Evolutionary conservation across 2,888 invertebrate species (phyloP).

Genomic region (Hyalella azteca): DNA sequence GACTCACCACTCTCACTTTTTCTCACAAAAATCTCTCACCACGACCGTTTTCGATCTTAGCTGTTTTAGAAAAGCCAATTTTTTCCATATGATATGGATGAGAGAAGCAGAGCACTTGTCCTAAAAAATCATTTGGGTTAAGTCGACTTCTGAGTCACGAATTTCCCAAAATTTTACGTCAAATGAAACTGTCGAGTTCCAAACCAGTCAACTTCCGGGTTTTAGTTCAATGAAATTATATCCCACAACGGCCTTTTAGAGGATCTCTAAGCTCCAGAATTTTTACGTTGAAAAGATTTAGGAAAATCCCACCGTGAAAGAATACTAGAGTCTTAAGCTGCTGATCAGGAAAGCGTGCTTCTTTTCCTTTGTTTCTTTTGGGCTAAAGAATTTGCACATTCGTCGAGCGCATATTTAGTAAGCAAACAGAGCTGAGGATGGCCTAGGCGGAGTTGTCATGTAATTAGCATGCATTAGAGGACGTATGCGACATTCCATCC

Average conservation of each 20-base stretch:
- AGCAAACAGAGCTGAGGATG: neutral
- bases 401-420: conserved; percentile 6
- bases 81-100: no score
- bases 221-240: neutral
- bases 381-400: neutral
- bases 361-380: conserved; percentile 26
- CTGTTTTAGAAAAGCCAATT: no score
- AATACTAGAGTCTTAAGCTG: conserved; percentile 30
- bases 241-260: no score
- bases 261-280: neutral
- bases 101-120: no score
- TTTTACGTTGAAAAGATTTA: neutral
- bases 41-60: no score
- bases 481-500: neutral
- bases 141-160: neutral
- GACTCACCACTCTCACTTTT: no score
- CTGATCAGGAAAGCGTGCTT: conserved; percentile 3
- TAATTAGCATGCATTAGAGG: conserved; percentile 3
- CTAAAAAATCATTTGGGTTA: neutral
- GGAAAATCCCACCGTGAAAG: neutral
- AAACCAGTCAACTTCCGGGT: neutral
- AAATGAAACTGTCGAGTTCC: neutral
- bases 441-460: neutral
- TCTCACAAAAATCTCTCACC: no score
- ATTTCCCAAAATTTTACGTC: neutral